Evolutionary conservation across 2,113 vertebrate species (phyloP), one percentile per base, ranked within the genome.

Genomic region (Pelecanus crispus): DNA sequence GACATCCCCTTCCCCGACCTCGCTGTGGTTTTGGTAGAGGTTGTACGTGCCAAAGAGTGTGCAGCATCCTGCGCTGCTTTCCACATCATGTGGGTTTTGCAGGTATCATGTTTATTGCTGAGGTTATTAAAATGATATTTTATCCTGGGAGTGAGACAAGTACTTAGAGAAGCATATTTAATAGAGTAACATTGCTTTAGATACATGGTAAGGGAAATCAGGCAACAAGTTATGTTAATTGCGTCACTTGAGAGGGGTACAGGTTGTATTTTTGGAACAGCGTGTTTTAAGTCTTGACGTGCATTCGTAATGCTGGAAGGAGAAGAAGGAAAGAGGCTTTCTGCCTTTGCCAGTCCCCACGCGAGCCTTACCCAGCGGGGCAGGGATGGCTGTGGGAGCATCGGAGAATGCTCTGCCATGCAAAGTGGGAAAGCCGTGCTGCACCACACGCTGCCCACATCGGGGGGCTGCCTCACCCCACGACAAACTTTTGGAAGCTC

Each of bases 41-140:
- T 8, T 13, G 16, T 31, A 34, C 0, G 0, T 8, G 24, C 24
- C 0, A 1, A 36, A 32, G 55, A 68, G 24, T 1, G 3, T 8
- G 34, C 31, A 29, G 40, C 32, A 13, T 72, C 52, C 25, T 19
- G 14, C 4, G 1, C 58, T 4, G 7, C 32, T 66, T 75, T 32
- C 58, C 47, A 1, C 13, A 4, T 44, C 10, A 0, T 1, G 10
- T 20, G 24, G 14, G 2, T n/a, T 72, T 73, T 62, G 63, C 52
- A 89, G 52, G 58, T 67, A 15, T 15, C 0, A 1, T 58, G 47
- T 45, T 72, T 58, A 34, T 49, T 61, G 29, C 40, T 53, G 61
- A 70, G 34, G 52, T 88, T 90, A 55, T 88, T 80, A 59, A 59
- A 79, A 44, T 26, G 13, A 17, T 90, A 21, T 52, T 83, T 90